Percentiles rank a stretch among this genome's conserved stretches.
Evolutionary conservation across 2,888 invertebrate species (phyloP).

Genomic region (Mylabris sibirica): DNA sequence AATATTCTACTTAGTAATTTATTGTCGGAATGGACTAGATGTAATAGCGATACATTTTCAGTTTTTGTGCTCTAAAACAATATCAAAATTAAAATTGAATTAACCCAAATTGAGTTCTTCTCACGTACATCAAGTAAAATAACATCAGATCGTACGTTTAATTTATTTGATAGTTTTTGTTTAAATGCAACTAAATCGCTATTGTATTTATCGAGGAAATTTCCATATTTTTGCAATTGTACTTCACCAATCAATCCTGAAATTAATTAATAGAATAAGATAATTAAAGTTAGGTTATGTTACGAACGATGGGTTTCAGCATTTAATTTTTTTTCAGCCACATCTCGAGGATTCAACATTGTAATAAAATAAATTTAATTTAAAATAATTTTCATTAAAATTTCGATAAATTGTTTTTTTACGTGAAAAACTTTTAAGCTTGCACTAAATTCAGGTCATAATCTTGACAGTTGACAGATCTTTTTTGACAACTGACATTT

Average conservation of each 20-base stretch:
- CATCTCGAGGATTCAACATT: conserved; percentile 56
- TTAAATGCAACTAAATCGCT: conserved; percentile 53
- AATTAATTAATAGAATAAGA: conserved; percentile 27
- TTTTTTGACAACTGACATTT: background rate
- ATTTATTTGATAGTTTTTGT: conserved; percentile 50
- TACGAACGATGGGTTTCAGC: conserved; percentile 60
- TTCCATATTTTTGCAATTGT: conserved; percentile 64
- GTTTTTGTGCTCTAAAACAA: conserved; percentile 59
- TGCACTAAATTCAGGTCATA: background rate
- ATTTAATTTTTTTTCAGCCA: conserved; percentile 57
- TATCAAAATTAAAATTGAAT: conserved; percentile 51
- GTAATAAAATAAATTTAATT: conserved; percentile 33
- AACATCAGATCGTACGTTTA: conserved; percentile 42
- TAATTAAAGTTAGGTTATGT: conserved; percentile 28
- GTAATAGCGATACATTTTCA: conserved; percentile 72
- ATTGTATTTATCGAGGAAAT: conserved; percentile 63
- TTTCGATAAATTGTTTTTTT: background rate
- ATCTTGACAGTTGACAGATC: conserved; percentile 5
- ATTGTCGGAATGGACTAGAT: conserved; percentile 83
- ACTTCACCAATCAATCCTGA: conserved; percentile 64
- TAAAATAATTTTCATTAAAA: conserved; percentile 11
- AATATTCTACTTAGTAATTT: conserved; percentile 81
- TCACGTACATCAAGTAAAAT: conserved; percentile 41
- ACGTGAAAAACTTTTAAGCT: background rate
- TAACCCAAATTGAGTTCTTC: conserved; percentile 39